Evolutionary conservation across 2,113 vertebrate genomes (phyloP), one percentile per base, ranked within the genome.

Genomic region (Propithecus coquereli): DNA sequence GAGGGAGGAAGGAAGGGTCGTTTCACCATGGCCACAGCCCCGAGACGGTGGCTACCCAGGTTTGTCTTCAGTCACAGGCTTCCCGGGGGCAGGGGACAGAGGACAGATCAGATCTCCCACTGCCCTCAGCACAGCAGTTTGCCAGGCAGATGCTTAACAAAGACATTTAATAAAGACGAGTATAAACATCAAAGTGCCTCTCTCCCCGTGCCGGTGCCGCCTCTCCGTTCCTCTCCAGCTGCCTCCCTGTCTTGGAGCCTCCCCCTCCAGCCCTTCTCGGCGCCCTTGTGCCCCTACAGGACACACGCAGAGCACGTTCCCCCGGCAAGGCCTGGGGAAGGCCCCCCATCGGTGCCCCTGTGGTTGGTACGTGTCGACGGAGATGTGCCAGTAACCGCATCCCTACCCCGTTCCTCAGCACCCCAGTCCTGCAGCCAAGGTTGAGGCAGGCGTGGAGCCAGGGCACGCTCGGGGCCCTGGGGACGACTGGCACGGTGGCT

Each of bases 221-320:
- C 20, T 45, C 45, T 85, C 92, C 61, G 54, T 1, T 52, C 66
- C 90, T 68, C 74, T 66, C 52, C 40, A 25, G 14, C 27, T 16
- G 0, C 2, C 11, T 52, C 70, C 47, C 22, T 11, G 20, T n/a
- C 65, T 68, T 68, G 52, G 22, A 1, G 85, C 5, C 47, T 11
- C 34, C 2, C 0, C 22, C 16, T 45, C 16, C 8, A 0, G 3
- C 43, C 82, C 70, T 13, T 50, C 40, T 20, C 0, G 11, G 12
- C 22, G 61, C 9, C 40, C 32, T 54, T 1, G 3, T 8, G 12
- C 2, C n/a, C 5, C 47, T 63, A 10, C 0, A 0, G 7, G 52
- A 30, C 0, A 1, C 4, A 0, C 27, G 34, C 40, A n/a, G 18
- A 32, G 54, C 11, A 6, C 0, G 0, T 9, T 52, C 30, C 4